Evolutionary conservation across 2,888 invertebrate species (phyloP), one percentile per base, ranked within the genome.

Genomic region (Eilema depressum): DNA sequence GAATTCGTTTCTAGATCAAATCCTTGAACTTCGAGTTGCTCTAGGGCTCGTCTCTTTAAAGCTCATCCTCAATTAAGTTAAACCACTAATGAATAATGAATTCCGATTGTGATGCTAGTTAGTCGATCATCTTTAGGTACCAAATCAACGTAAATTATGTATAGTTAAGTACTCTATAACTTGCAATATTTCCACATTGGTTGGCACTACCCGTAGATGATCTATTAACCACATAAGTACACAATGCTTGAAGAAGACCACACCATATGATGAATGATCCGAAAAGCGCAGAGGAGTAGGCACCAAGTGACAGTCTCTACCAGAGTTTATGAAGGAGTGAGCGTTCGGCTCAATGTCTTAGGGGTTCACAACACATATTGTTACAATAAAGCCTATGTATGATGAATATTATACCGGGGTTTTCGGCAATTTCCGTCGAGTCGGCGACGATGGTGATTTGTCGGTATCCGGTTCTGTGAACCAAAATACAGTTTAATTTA

Each of bases 351-450:
- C 92, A 91, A 88, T 91, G 92, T 93, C 92, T 92, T 89, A 89
- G 93, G 93, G 94, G 91, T 90, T 95, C 94, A 96, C 95, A 96
- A 95, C 96, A 96, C 94, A 95, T 95, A 96, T 95, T 91, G 93
- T 93, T 93, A 95, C 91, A 92, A 89, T 91, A 94, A 93, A 94
- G 90, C 94, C 94, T 94, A 95, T 92, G 90, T 93, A 92, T 95
- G 93, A 92, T 95, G 93, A 92, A 96, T 96, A 97, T 98, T 98
- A 98, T 98, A 98, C 98, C 97, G 98, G 98, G 95, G 98, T 98
- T 97, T 98, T 98, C 94, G 98, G 98, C 96, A 99, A 96, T 97
- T 98, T 98, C 96, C 98, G 97, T 96, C 98, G 96, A 84, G 98
- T 98, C 88, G 98, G 98, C 89, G 98, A 98, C 84, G 98, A 97